phyloP scores from a whole-genome alignment of 2,113 vertebrate genomes.

The Chascanopsetta lugubris region DNA sequence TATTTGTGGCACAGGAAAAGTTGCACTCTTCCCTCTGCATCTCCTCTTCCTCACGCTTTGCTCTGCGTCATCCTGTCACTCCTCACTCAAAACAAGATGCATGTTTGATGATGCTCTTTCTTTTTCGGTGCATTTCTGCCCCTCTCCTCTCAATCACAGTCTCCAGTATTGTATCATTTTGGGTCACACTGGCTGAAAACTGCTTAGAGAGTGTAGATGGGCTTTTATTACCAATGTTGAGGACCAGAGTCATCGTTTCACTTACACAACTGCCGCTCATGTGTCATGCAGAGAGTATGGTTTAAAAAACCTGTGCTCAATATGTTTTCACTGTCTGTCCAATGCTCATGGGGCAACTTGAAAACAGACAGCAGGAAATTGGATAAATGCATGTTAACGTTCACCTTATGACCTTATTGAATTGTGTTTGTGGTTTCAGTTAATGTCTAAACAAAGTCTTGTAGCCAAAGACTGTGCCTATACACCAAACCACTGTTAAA shows the following conservation, averaged over 20 bases:
- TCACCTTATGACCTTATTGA: background rate
- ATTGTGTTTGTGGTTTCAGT: conserved; percentile 7
- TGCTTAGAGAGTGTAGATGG: background rate
- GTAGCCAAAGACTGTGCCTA: background rate
- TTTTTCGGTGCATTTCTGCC: background rate
- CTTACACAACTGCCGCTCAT: too few species aligned
- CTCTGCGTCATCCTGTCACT: conserved; percentile 34
- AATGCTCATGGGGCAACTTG: too few species aligned
- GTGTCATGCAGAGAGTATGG: conserved; percentile 3
- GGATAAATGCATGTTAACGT: background rate
- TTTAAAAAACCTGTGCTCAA: background rate
- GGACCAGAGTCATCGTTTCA: background rate
- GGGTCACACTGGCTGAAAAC: background rate
- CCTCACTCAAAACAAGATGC: conserved; percentile 32
- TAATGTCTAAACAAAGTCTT: background rate
- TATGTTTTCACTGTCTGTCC: background rate
- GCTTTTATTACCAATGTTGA: conserved; percentile 2
- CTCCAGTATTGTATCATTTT: conserved; percentile 1
- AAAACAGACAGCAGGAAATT: background rate
- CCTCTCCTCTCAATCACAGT: conserved; percentile 24
- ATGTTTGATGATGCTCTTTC: conserved; percentile 13
- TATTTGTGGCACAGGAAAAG: background rate
- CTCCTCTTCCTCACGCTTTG: conserved; percentile 13
- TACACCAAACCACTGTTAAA: conserved; percentile 1
- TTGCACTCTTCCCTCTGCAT: conserved; percentile 16